Evolutionary conservation across 1,140 invertebrate species (phyloP).

Genomic region (Berghia stephanieae): DNA sequence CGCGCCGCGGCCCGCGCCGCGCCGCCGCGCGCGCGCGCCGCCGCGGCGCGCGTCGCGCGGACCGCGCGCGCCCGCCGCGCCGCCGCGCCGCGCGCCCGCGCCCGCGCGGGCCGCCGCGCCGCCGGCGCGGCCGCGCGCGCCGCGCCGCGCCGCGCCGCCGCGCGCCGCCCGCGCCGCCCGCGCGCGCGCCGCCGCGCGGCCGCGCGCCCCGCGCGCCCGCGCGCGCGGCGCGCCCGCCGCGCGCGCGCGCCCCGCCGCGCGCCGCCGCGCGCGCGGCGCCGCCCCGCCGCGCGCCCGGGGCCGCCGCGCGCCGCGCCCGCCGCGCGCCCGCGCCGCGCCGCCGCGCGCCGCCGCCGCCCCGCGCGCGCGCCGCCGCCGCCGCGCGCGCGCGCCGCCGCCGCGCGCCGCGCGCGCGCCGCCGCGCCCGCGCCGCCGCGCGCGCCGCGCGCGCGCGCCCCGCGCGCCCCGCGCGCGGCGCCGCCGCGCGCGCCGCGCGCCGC

Average conservation of each 20-base stretch:
- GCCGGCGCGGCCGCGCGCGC: not conserved
- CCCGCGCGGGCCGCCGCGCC: not conserved
- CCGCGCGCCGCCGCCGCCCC: not conserved
- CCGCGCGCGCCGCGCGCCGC: no score
- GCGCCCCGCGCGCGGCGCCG: not conserved
- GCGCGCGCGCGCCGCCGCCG: not conserved
- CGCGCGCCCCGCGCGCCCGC: not conserved
- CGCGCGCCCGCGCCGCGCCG: not conserved
- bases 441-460: not conserved
- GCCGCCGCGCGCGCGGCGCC: not conserved
- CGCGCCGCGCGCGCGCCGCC: not conserved
- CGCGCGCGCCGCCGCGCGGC: not conserved
- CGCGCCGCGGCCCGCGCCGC: not conserved
- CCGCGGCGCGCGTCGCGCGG: not conserved
- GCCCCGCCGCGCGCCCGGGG: not conserved
- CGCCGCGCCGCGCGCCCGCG: not conserved
- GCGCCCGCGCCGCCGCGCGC: not conserved
- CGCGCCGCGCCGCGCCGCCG: not conserved
- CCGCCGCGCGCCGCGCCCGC: not conserved
- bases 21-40: not conserved
- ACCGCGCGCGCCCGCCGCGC: not conserved
- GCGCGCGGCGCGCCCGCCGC: not conserved
- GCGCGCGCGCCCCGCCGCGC: not conserved
- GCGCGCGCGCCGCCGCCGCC: not conserved
- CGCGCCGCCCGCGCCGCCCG: conserved; percentile 1